Conservation (phyloP, 1,140 invertebrate species). For the Penaeus indicus region DNA sequence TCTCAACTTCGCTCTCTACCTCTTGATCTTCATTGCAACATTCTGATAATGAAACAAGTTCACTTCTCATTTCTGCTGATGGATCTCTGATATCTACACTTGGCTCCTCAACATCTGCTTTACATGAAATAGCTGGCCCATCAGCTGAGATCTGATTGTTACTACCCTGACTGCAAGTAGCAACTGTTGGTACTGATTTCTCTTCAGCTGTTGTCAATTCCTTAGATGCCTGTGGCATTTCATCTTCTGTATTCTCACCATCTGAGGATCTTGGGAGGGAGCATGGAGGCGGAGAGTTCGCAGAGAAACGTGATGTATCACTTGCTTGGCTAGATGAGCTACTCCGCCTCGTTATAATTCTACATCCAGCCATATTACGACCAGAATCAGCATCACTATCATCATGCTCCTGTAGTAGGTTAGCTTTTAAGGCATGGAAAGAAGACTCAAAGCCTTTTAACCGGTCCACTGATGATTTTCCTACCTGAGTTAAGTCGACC, state of each 20-base stretch:
- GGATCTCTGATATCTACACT: too few species aligned
- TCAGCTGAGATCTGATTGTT: too few species aligned
- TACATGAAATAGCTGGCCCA: too few species aligned
- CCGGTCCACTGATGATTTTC: not conserved
- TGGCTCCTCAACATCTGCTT: too few species aligned
- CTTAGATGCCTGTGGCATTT: not conserved
- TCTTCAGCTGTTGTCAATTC: not conserved
- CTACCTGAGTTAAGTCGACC: not conserved
- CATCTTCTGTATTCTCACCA: slow-evolving; percentile 36
- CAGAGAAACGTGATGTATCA: slow-evolving; percentile 28
- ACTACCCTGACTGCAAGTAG: too few species aligned
- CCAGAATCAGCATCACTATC: slow-evolving; percentile 54
- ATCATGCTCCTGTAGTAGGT: slow-evolving; percentile 12
- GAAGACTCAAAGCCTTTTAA: not conserved
- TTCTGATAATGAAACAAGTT: too few species aligned
- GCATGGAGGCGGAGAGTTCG: slow-evolving; percentile 43
- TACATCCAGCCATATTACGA: not conserved
- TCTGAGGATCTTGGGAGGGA: slow-evolving; percentile 34
- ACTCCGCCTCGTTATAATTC: slow-evolving; percentile 38
- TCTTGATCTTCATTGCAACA: too few species aligned
- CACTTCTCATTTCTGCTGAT: too few species aligned
- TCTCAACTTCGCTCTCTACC: too few species aligned
- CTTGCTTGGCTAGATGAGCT: slow-evolving; percentile 47
- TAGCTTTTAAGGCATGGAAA: not conserved
- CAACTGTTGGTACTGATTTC: too few species aligned